Evolutionary conservation across 2,888 invertebrate genomes (phyloP).

Genomic region (Drosophila kokeensis): DNA sequence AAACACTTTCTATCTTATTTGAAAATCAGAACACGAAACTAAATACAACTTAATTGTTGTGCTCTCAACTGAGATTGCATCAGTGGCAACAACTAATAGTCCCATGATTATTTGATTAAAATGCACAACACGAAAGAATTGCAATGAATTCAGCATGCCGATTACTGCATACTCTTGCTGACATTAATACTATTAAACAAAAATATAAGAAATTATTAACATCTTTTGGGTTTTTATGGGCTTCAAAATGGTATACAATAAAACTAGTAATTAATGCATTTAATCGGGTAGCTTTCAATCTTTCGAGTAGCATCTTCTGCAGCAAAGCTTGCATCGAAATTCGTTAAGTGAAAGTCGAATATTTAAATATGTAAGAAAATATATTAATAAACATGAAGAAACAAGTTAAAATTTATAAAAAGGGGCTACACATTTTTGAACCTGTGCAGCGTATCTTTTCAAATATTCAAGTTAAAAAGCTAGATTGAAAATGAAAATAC

Average conservation of each 20-base stretch:
- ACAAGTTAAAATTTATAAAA: too few relatives aligned
- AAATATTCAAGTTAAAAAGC: background rate
- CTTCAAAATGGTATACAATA: background rate
- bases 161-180: background rate
- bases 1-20: background rate
- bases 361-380: background rate
- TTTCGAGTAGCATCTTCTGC: rapidly evolving
- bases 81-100: background rate
- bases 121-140: background rate
- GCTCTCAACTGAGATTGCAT: conserved; percentile 1
- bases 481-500: background rate
- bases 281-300: background rate
- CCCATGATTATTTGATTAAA: background rate
- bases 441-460: background rate
- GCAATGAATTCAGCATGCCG: background rate
- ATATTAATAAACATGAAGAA: too few relatives aligned
- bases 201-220: too few relatives aligned
- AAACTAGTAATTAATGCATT: background rate
- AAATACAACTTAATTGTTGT: background rate
- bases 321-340: background rate
- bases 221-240: too few relatives aligned
- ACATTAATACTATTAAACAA: background rate
- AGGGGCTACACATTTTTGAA: background rate
- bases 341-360: background rate
- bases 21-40: background rate